These are phyloP conservation scores for Phocides pigmalion DNA, from an alignment of 1,140 invertebrate species.

Conservation along the genomic window DNA sequence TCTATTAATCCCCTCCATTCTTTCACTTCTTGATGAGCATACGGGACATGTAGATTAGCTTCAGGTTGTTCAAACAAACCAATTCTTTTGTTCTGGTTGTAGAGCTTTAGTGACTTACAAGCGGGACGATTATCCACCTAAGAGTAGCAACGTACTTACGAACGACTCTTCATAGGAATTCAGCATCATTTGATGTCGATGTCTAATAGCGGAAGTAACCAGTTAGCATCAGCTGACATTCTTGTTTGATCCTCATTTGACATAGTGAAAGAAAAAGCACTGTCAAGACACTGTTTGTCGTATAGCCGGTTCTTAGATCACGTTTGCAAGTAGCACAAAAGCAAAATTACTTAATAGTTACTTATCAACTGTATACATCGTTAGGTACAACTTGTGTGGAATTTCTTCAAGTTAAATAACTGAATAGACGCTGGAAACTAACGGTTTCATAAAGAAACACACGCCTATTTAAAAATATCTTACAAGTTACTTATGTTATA, in stretches of 20 bases:
- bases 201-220: too few species aligned
- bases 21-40: too few species aligned
- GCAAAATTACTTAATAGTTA: neutral
- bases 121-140: too few species aligned
- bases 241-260: neutral
- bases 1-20: too few species aligned
- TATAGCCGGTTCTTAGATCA: neutral
- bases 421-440: neutral
- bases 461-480: neutral
- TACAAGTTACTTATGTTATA: neutral
- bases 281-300: neutral
- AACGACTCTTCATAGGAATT: too few species aligned
- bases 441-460: neutral
- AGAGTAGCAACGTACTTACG: too few species aligned
- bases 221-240: too few species aligned
- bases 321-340: neutral
- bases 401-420: neutral
- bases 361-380: constrained; percentile 5
- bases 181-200: too few species aligned
- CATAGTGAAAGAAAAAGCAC: neutral
- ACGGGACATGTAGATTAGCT: too few species aligned
- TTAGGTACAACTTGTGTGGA: neutral
- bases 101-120: too few species aligned
- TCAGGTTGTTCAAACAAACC: too few species aligned
- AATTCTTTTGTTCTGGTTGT: too few species aligned